Evolutionary conservation across 2,888 invertebrate genomes (phyloP).

Genomic region (Adelognathus sp.): DNA sequence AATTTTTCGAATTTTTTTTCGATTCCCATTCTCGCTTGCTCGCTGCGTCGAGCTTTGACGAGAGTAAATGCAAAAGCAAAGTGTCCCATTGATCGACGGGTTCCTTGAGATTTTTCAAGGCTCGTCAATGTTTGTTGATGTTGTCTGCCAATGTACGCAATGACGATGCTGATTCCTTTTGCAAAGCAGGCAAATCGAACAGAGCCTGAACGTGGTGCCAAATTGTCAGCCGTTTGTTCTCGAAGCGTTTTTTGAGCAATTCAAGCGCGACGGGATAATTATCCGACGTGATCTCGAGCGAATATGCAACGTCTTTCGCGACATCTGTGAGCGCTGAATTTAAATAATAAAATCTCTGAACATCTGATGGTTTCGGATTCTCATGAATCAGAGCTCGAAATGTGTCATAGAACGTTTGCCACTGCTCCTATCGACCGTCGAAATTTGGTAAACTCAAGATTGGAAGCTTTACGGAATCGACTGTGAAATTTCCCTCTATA

Average conservation of each 20-base stretch:
- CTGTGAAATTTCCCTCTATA: too few relatives aligned
- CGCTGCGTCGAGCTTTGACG: not conserved
- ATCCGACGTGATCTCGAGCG: not conserved
- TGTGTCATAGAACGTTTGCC: slow-evolving; percentile 12
- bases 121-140: not conserved
- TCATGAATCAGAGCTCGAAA: not conserved
- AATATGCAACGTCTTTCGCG: not conserved
- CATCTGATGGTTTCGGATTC: not conserved
- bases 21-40: slow-evolving; percentile 38
- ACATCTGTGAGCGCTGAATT: slow-evolving; percentile 6
- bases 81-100: slow-evolving; percentile 36
- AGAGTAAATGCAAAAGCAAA: slow-evolving; percentile 10
- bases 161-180: slow-evolving; percentile 1
- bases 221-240: slow-evolving; percentile 14
- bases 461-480: not conserved
- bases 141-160: slow-evolving; percentile 28
- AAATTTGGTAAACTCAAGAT: not conserved
- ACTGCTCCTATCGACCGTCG: not conserved
- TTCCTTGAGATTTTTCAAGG: slow-evolving; percentile 23
- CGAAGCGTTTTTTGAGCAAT: too few relatives aligned
- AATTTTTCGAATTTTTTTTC: not conserved
- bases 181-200: slow-evolving; percentile 5
- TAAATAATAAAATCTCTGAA: slow-evolving; percentile 14
- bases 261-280: too few relatives aligned
- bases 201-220: slow-evolving; percentile 22